These are phyloP conservation scores for Zingel zingel DNA, from an alignment of 2,113 vertebrate species.

Conservation along the genomic window DNA sequence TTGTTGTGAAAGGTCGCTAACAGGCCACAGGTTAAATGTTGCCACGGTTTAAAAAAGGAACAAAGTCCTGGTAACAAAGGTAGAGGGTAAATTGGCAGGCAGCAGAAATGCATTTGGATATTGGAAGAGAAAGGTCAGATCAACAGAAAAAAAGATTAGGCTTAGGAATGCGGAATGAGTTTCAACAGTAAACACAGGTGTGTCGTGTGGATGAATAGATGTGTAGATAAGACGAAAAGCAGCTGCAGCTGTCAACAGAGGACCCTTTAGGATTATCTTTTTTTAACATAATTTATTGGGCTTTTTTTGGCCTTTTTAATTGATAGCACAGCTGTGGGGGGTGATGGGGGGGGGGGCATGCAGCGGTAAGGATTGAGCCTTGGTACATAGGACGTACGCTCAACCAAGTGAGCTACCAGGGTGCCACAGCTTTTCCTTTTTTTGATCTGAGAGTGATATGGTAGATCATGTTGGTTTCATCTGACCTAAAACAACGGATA, in stretches of 20 bases:
- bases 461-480: background rate
- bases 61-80: background rate
- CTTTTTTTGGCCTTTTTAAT: no score
- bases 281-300: no score
- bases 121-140: background rate
- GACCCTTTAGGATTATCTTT: background rate
- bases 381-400: no score
- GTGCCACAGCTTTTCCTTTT: background rate
- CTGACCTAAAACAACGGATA: background rate
- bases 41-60: background rate
- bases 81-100: background rate
- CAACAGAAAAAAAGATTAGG: background rate
- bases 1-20: background rate
- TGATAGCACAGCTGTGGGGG: no score
- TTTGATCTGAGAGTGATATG: constrained; percentile 10
- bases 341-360: no score
- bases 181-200: background rate
- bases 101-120: background rate
- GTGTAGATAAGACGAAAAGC: background rate
- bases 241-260: background rate
- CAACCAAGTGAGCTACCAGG: no score
- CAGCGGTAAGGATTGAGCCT: no score
- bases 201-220: constrained; percentile 9
- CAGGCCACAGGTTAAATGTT: background rate
- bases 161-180: background rate